Conservation (phyloP, 2,888 invertebrate genomes). For the Drosophila robusta region DNA sequence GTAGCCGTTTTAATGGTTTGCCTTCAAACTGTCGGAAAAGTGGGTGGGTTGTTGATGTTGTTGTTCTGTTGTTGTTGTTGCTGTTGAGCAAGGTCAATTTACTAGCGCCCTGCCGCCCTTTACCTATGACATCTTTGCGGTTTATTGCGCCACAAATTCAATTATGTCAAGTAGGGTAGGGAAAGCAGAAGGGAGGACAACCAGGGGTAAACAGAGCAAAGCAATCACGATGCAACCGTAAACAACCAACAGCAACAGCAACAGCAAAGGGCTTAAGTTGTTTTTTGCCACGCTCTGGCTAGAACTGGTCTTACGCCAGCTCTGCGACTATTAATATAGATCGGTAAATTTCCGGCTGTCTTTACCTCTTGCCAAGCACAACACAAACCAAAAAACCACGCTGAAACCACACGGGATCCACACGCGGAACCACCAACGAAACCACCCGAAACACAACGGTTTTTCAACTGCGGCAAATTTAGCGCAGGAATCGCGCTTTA, state of each 20-base stretch:
- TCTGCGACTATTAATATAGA: not conserved
- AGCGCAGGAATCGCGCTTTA: conserved; percentile 22
- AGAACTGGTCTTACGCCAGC: conserved; percentile 5
- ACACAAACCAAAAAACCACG: conserved; percentile 12
- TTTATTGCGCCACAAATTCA: conserved; percentile 53
- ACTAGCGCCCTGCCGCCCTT: conserved; percentile 1
- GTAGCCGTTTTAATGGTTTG: conserved; percentile 84
- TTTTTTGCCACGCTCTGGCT: conserved; percentile 29
- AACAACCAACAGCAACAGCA: conserved; percentile 24
- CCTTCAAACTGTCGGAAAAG: conserved; percentile 44
- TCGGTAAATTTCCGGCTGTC: conserved; percentile 3
- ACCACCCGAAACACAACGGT: conserved; percentile 40
- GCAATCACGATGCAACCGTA: conserved; percentile 41
- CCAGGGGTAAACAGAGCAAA: conserved; percentile 17
- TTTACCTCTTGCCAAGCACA: conserved; percentile 28
- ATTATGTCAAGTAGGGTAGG: conserved; percentile 47
- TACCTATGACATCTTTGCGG: conserved; percentile 5
- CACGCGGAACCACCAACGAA: conserved; percentile 29
- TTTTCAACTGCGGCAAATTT: conserved; percentile 34
- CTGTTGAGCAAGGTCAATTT: conserved; percentile 28
- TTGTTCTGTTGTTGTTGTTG: not conserved
- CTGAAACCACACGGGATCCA: conserved; percentile 12
- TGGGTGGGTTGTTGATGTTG: not conserved
- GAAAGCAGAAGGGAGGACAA: not conserved
- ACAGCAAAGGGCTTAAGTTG: conserved; percentile 65